phyloP scores from a whole-genome alignment of 2,888 invertebrate species.

The Imbricaverruca yamaguchii region DNA sequence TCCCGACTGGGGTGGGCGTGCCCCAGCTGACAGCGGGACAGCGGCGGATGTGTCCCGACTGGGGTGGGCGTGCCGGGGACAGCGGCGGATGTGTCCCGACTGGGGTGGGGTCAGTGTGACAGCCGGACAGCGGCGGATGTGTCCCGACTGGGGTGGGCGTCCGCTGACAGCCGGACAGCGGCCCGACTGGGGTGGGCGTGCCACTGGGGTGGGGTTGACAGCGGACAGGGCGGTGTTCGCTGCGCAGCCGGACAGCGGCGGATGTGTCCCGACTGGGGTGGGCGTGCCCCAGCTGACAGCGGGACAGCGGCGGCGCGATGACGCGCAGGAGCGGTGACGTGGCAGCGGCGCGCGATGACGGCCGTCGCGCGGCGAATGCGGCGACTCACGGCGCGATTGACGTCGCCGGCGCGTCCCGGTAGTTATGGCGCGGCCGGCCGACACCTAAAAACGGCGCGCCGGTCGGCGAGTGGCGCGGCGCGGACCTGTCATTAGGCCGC shows the following conservation, averaged over 20 bases:
- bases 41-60: no score
- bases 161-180: no score
- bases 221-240: no score
- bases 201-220: no score
- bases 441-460: constrained; percentile 1
- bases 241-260: not conserved
- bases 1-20: no score
- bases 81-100: no score
- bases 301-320: not conserved
- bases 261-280: not conserved
- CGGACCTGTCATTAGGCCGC: not conserved
- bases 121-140: not conserved
- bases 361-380: constrained; percentile 7
- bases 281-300: not conserved
- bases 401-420: not conserved
- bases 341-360: not conserved
- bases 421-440: not conserved
- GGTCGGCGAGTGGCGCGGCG: not conserved
- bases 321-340: not conserved
- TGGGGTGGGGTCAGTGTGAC: no score
- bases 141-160: no score
- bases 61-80: no score
- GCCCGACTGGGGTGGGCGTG: no score
- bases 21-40: no score
- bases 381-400: constrained; percentile 15